A percentile compares a stretch with the other conserved stretches of the same genome.
Conservation (phyloP, 2,888 invertebrate genomes). For the Opisthograptis luteolata region DNA sequence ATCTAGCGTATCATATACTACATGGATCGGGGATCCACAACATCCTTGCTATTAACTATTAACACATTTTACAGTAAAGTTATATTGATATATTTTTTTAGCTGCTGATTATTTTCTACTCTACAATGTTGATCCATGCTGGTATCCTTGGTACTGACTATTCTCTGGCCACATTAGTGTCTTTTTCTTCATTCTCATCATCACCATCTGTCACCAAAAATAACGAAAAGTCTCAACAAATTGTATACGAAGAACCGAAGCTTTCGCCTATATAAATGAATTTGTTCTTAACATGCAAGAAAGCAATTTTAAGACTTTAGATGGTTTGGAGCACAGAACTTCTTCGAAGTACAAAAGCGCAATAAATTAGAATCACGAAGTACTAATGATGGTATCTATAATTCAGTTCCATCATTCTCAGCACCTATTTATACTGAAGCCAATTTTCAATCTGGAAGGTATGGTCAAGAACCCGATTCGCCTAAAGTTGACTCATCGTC, state of each 20-base stretch:
- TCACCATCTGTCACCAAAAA: neutral
- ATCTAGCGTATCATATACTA: no score
- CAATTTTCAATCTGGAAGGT: conserved; percentile 6
- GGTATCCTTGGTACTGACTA: conserved; percentile 41
- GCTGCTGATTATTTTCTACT: conserved; percentile 45
- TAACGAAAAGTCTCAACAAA: conserved; percentile 1
- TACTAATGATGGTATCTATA: neutral
- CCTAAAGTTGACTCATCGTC: conserved; percentile 2
- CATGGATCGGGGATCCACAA: no score
- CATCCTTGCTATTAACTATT: no score
- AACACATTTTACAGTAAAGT: neutral
- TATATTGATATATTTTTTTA: conserved; percentile 40
- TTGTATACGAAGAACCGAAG: conserved; percentile 28
- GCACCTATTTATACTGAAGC: conserved; percentile 11
- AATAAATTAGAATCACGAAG: conserved; percentile 36
- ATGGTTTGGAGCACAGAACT: conserved; percentile 32
- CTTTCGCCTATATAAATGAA: conserved; percentile 43
- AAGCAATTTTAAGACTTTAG: conserved; percentile 32
- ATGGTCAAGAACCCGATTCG: neutral
- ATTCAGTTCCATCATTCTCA: conserved; percentile 18
- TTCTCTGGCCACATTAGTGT: conserved; percentile 38
- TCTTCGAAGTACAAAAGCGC: conserved; percentile 38
- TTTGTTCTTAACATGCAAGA: conserved; percentile 40
- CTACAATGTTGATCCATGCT: conserved; percentile 40
- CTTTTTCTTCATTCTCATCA: conserved; percentile 39